Percentiles rank a stretch among this genome's conserved stretches.
These are phyloP conservation scores for Ciona savignyi DNA, from an alignment of 23 tunicate species.

Conservation along the genomic window DNA sequence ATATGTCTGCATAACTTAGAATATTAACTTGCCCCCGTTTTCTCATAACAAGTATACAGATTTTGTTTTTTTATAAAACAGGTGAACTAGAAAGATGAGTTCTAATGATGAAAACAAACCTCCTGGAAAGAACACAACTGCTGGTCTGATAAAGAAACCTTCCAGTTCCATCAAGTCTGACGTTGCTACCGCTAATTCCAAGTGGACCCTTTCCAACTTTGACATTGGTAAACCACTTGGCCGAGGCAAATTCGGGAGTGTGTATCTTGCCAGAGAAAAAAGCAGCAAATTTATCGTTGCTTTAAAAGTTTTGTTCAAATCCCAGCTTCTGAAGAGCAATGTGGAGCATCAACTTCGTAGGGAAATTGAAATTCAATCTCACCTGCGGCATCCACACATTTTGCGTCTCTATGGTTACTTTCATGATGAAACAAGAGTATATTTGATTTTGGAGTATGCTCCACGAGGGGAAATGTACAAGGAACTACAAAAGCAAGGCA, in stretches of 20 bases:
- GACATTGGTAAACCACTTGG: conserved; percentile 97
- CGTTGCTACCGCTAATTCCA: background rate
- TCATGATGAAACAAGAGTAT: conserved; percentile 79
- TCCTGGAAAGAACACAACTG: too few relatives aligned
- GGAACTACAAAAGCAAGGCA: conserved; percentile 60
- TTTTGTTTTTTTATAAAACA: too few relatives aligned
- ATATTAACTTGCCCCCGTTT: too few relatives aligned
- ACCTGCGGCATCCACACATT: conserved; percentile 90
- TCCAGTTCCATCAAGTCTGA: too few relatives aligned
- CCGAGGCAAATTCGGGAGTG: conserved; percentile 90
- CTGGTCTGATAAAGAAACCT: too few relatives aligned
- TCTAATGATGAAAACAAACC: too few relatives aligned
- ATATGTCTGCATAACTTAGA: too few relatives aligned
- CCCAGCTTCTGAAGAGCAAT: conserved; percentile 81
- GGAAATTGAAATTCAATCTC: conserved; percentile 96
- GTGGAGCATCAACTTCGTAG: conserved; percentile 88
- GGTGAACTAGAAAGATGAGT: too few relatives aligned
- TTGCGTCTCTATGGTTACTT: conserved; percentile 78
- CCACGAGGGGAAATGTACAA: conserved; percentile 92
- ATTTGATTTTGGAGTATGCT: conserved; percentile 86
- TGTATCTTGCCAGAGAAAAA: conserved; percentile 87
- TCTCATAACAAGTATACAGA: too few relatives aligned
- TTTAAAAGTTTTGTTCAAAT: conserved; percentile 73
- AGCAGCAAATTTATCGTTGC: conserved; percentile 87
- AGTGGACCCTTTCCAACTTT: conserved; percentile 82